Base-by-base conservation (phyloP, 2,888 invertebrate genomes). In the Noctuana brunneofusca region DNA sequence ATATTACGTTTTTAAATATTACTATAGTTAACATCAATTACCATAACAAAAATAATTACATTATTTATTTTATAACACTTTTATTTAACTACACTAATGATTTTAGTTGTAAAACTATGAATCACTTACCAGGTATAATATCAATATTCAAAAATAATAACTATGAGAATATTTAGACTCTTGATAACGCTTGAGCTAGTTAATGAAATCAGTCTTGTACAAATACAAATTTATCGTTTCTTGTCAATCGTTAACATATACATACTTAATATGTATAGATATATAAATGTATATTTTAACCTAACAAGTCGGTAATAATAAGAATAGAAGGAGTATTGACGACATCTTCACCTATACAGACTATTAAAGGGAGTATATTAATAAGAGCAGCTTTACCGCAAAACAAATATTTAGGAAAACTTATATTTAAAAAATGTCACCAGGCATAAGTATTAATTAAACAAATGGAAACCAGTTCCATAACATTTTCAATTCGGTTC, bases 121-220 rank as follows among this genome's bases (percentile, higher is more conserved):
- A 60, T 58, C 55, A 38, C 60, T 65, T 63, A 64, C 1, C 30
- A 65, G 6, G 52, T 64, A 63, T 64, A 72, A 73, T 70, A 64
- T 67, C 64, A 56, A 69, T 69, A 72, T 72, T 73, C 59, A 73
- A 75, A 77, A 75, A 76, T 73, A 74, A 75, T 69, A 60, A 43
- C 63, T 64, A 66, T 67, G 67, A 66, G 65, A 66, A 68, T 60
- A 55, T 64, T 70, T 68, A 70, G 64, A 65, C 66, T 69, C 72
- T 71, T 46, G 65, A 71, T 72, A 65, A 67, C 69, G 68, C 70
- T 80, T 83, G 84, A 83, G 81, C 79, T 76, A 71, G 65, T 70
- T 73, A 76, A 78, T 72, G 67, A 78, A 76, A 76, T 85, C 85
- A 86, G 86, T 84, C 83, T 83, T 80, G 49, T 41, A 49, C 27